Evolutionary conservation across 2,888 invertebrate species (phyloP).

Genomic region (Piscicola geometra): DNA sequence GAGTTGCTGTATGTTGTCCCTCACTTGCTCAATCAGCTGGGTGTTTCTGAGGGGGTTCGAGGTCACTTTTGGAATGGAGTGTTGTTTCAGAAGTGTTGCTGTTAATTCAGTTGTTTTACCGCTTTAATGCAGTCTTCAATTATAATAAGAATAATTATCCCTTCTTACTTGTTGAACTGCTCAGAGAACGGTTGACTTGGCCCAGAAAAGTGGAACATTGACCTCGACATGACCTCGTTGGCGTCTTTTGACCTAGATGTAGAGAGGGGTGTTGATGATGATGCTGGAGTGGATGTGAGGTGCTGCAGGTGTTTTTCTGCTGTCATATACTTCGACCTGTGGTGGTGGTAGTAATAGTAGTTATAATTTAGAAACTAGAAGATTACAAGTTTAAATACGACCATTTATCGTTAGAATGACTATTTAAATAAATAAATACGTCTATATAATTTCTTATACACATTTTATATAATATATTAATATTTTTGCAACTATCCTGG

Average conservation of each 20-base stretch:
- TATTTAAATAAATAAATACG: too few species aligned
- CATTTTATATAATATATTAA: too few species aligned
- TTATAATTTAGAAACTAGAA: background rate
- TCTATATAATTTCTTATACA: too few species aligned
- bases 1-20: background rate
- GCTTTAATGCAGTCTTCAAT: too few species aligned
- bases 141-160: too few species aligned
- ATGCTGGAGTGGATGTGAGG: background rate
- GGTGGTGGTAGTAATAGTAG: background rate
- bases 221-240: conserved; percentile 12
- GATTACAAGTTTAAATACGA: too few species aligned
- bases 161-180: background rate
- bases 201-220: conserved; percentile 14
- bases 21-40: background rate
- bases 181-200: conserved; percentile 43
- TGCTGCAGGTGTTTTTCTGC: conserved; percentile 24
- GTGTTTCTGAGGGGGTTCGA: background rate
- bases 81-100: too few species aligned
- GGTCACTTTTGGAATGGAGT: too few species aligned
- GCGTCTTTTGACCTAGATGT: background rate
- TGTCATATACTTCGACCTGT: background rate
- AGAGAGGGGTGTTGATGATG: background rate
- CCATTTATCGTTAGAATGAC: too few species aligned
- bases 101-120: too few species aligned
- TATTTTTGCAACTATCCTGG: too few species aligned